Percentiles rank a stretch among this genome's conserved stretches.
Evolutionary conservation across 2,797 vertebrate species (phyloP).

Genomic region (Cynopterus sphinx): DNA sequence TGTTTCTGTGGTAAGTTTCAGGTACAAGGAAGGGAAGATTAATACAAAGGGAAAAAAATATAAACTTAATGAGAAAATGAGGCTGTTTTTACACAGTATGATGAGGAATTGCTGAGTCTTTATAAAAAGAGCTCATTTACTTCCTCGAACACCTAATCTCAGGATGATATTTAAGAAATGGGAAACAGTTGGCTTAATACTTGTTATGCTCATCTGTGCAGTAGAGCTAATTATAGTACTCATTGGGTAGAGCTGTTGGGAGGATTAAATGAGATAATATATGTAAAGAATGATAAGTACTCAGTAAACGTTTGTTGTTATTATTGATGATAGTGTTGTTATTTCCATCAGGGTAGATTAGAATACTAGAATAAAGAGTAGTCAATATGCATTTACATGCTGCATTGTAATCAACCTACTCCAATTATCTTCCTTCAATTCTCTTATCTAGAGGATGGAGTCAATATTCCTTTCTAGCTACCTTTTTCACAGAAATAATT

Average conservation of each 20-base stretch:
- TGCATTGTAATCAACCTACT: neutral
- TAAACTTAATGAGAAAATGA: constrained; percentile 14
- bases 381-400: neutral
- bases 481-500: constrained; percentile 28
- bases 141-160: neutral
- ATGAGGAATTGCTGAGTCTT: neutral
- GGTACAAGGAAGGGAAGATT: neutral
- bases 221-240: neutral
- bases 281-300: neutral
- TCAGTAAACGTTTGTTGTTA: neutral
- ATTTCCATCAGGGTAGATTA: neutral
- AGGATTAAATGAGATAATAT: neutral
- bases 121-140: neutral
- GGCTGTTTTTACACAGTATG: neutral
- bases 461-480: neutral
- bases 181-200: neutral
- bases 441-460: constrained; percentile 8
- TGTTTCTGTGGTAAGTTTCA: neutral
- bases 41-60: neutral
- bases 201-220: neutral
- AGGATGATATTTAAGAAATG: neutral
- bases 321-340: neutral
- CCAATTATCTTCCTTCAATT: neutral
- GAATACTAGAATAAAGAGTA: neutral
- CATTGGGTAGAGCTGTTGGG: neutral